Base-by-base conservation (phyloP, 92 coral and sea anemone genomes). In the Chrysogorgia sp. region DNA sequence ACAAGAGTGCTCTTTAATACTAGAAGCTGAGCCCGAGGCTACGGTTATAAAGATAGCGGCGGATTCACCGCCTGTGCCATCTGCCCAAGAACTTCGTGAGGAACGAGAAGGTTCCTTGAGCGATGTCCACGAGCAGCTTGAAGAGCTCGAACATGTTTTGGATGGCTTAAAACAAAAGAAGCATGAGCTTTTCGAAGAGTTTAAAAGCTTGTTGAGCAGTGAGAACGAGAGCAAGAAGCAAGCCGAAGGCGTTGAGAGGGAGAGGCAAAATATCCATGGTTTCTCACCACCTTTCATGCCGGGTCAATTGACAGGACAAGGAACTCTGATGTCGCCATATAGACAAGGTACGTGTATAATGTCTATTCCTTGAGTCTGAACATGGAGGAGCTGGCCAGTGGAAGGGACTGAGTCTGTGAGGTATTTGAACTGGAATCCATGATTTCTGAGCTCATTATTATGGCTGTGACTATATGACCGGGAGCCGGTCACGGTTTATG, bases 151-250 rank as follows among this genome's bases (percentile, higher is more conserved):
- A 75, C 47, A 57, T 21, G 92, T 85, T 57, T 71, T 94, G 45
- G 86, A 74, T 31, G 72, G 82, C 15, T 60, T 94, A 21, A 94
- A 87, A 63, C 74, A 89, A 66, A 92, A 94, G 82, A 94, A 94
- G 64, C 98, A 89, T 56, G 86, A 87, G 53, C 75, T 94, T 49
- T 94, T 94, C 79, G 89, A 86, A 62, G 96, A 91, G 62, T 62
- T 91, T 74, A 93, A 93, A 81, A 91, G 87, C 56, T 90, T 90
- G 21, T 22, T 68, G 43, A 23, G 47, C 23, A 68, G 63, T 71
- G 50, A 68, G 31, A 52, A 71, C 26, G 63, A 57, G 63, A 57
- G 34, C 12, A 57, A 57, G 63, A 57, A 57, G 32, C 63, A 57
- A 57, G 63, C 63, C 23, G 30, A 13, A 23, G 10, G 17, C 3